phyloP scores from a whole-genome alignment of 2,113 vertebrate genomes.

The Macquaria ambigua region DNA sequence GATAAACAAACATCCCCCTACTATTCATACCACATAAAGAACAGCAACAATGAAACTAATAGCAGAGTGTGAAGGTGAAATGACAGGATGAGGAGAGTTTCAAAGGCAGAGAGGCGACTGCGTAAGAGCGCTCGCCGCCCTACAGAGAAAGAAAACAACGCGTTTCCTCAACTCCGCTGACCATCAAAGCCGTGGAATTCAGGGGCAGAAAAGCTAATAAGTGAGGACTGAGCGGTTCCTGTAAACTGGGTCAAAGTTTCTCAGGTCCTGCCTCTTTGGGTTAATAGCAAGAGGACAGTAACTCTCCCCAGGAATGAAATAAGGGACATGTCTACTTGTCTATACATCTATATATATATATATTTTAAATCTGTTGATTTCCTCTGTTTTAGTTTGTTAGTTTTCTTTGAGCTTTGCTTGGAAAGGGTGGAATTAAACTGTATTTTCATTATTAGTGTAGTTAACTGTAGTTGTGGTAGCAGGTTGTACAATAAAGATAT shows the following conservation, averaged over 20 bases:
- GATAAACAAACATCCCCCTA: not conserved
- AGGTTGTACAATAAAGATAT: not conserved
- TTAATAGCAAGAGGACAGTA: conserved; percentile 29
- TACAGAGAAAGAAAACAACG: conserved; percentile 81
- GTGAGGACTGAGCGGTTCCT: conserved; percentile 70
- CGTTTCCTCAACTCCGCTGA: conserved; percentile 75
- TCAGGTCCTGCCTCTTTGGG: conserved; percentile 47
- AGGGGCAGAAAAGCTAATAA: conserved; percentile 68
- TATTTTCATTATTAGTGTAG: not conserved
- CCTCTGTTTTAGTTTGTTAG: not conserved
- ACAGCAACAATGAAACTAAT: conserved; percentile 53
- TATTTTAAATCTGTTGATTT: not conserved
- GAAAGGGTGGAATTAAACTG: not conserved
- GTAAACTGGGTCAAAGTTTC: conserved; percentile 81
- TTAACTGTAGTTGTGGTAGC: not conserved
- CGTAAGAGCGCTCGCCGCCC: conserved; percentile 62
- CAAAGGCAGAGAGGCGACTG: conserved; percentile 70
- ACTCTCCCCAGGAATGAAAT: conserved; percentile 20
- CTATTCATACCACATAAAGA: not conserved
- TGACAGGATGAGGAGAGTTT: conserved; percentile 68
- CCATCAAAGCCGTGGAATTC: conserved; percentile 80
- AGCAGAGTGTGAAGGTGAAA: conserved; percentile 44
- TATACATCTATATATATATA: not conserved
- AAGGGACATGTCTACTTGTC: not conserved
- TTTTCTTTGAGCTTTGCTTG: not conserved